A percentile compares a stretch with the other conserved stretches of the same genome.
Evolutionary conservation across 2,888 invertebrate genomes (phyloP).

Genomic region (Heliconius cydno): DNA sequence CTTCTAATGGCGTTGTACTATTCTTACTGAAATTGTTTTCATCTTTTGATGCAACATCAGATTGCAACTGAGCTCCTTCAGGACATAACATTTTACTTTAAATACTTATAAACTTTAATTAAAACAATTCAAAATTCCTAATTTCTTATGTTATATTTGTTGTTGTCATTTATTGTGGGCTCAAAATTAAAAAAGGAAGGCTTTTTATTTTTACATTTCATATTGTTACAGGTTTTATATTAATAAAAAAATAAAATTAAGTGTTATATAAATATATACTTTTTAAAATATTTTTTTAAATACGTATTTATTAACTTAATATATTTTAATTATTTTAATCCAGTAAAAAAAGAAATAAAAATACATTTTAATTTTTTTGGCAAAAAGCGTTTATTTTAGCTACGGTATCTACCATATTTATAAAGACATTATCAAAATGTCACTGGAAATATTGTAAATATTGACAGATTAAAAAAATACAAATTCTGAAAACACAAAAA

Average conservation of each 20-base stretch:
- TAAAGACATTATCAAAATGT: neutral
- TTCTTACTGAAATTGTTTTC: conserved; percentile 59
- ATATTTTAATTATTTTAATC: neutral
- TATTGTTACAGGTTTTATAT: conserved; percentile 2
- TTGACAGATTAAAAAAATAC: neutral
- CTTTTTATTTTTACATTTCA: conserved; percentile 17
- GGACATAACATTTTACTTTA: conserved; percentile 67
- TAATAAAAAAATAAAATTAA: neutral
- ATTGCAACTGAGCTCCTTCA: conserved; percentile 66
- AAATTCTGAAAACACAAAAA: neutral
- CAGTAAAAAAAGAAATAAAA: neutral
- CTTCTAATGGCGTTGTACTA: conserved; percentile 63
- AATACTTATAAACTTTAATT: conserved; percentile 56
- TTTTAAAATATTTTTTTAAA: neutral
- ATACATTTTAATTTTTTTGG: neutral
- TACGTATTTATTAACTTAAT: neutral
- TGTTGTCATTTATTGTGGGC: conserved; percentile 48
- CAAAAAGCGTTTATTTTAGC: neutral
- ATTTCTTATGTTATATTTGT: conserved; percentile 48
- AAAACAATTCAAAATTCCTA: conserved; percentile 63
- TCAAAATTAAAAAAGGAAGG: conserved; percentile 51
- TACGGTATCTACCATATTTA: neutral
- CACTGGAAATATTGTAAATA: neutral
- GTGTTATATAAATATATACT: neutral
- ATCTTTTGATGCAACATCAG: conserved; percentile 60